These are phyloP conservation scores for Phocides pigmalion DNA, from an alignment of 1,140 invertebrate genomes.

Conservation along the genomic window DNA sequence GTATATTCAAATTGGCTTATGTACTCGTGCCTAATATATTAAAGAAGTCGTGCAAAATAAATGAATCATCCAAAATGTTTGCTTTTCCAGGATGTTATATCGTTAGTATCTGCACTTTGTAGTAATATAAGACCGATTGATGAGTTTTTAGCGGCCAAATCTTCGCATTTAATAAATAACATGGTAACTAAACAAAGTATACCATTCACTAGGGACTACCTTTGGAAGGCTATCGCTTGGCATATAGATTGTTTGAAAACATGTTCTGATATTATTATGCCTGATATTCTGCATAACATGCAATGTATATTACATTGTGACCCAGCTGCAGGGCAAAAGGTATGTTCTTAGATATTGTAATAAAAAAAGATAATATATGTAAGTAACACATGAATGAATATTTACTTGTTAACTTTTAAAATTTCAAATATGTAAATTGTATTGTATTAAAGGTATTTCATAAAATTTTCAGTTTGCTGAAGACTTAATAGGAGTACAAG, in stretches of 20 bases:
- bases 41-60: not conserved
- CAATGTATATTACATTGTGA: conserved; percentile 63
- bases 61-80: conserved; percentile 8
- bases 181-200: conserved; percentile 66
- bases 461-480: conserved; percentile 56
- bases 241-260: conserved; percentile 62
- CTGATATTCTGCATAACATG: conserved; percentile 69
- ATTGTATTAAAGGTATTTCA: not conserved
- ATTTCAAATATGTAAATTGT: no score
- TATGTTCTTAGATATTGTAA: conserved; percentile 33
- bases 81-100: conserved; percentile 61
- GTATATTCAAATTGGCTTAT: no score
- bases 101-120: conserved; percentile 60
- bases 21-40: no score
- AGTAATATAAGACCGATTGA: conserved; percentile 65
- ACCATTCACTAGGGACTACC: conserved; percentile 52
- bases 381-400: no score
- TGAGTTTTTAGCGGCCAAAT: conserved; percentile 66
- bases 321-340: conserved; percentile 54
- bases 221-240: conserved; percentile 60
- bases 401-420: no score
- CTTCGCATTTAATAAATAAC: conserved; percentile 66
- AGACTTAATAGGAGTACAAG: conserved; percentile 61
- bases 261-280: conserved; percentile 66
- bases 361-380: no score